Conservation (phyloP, 2,113 vertebrate species). For the Mastomys natalensis region DNA sequence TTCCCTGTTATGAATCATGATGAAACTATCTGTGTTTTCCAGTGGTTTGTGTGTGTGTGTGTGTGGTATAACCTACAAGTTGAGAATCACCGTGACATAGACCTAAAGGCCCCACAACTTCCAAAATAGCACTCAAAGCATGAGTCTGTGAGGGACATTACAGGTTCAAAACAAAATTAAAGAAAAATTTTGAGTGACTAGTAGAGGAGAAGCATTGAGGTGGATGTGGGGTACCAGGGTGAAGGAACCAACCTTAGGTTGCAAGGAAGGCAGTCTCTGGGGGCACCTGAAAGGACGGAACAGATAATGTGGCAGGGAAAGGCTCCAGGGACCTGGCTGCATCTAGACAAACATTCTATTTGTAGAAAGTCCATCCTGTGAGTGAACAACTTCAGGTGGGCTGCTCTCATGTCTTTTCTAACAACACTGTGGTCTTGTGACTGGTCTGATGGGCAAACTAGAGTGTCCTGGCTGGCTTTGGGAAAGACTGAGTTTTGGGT, state of each 20-base stretch:
- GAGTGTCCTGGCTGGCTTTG: background rate
- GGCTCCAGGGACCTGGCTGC: background rate
- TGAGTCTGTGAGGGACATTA: background rate
- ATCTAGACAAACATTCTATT: background rate
- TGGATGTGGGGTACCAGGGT: background rate
- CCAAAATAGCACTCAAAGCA: background rate
- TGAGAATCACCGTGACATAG: background rate
- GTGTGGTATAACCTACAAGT: background rate
- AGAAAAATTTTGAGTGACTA: too few relatives aligned
- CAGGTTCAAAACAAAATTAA: background rate
- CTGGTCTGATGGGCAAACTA: background rate
- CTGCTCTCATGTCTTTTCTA: background rate
- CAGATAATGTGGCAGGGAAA: background rate
- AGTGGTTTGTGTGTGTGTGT: too few relatives aligned
- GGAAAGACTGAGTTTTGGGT: background rate
- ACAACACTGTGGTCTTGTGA: background rate
- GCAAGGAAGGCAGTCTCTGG: background rate
- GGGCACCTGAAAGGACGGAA: background rate
- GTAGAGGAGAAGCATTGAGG: background rate
- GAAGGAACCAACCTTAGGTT: rapidly evolving
- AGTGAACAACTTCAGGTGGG: background rate
- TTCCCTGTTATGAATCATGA: background rate
- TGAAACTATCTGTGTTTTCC: background rate
- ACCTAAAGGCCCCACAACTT: background rate
- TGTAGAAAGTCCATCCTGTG: background rate